Evolutionary conservation across 2,888 invertebrate genomes (phyloP).

Genomic region (Acleris sparsana): DNA sequence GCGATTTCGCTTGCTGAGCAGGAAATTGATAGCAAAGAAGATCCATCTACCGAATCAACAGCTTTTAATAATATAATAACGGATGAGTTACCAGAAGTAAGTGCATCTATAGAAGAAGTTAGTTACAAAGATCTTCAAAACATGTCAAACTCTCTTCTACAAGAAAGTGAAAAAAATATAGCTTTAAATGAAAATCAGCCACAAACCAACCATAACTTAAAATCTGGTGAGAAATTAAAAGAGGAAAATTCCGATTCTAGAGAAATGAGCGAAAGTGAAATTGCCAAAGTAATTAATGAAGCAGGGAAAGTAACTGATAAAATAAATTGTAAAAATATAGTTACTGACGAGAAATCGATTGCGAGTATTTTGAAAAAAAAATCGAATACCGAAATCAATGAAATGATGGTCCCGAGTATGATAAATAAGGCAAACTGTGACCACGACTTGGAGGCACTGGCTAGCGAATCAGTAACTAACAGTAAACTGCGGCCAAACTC

Average conservation of each 20-base stretch:
- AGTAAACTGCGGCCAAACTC: slow-evolving; percentile 40
- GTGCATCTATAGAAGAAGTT: slow-evolving; percentile 25
- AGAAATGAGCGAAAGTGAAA: slow-evolving; percentile 25
- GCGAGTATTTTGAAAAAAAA: slow-evolving; percentile 2
- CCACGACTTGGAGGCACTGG: slow-evolving; percentile 53
- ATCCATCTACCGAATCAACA: neutral
- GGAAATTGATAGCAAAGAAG: slow-evolving; percentile 14
- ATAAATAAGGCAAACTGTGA: neutral
- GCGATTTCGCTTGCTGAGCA: neutral
- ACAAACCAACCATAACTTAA: slow-evolving; percentile 11
- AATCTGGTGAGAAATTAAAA: slow-evolving; percentile 14
- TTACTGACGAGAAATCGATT: neutral
- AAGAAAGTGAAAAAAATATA: slow-evolving; percentile 32
- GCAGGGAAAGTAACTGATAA: neutral
- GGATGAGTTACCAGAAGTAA: slow-evolving; percentile 32
- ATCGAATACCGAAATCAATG: slow-evolving; percentile 16
- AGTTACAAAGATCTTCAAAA: slow-evolving; percentile 61
- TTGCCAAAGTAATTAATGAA: slow-evolving; percentile 13
- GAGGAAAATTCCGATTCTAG: neutral
- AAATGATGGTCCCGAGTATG: neutral
- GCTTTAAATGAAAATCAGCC: neutral
- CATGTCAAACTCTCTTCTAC: slow-evolving; percentile 61
- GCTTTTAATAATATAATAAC: neutral
- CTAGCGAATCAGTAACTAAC: slow-evolving; percentile 53
- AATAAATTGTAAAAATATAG: neutral